These are phyloP conservation scores for Rhodeus uyekii DNA, from an alignment of 2,797 vertebrate genomes.

Conservation along the genomic window DNA sequence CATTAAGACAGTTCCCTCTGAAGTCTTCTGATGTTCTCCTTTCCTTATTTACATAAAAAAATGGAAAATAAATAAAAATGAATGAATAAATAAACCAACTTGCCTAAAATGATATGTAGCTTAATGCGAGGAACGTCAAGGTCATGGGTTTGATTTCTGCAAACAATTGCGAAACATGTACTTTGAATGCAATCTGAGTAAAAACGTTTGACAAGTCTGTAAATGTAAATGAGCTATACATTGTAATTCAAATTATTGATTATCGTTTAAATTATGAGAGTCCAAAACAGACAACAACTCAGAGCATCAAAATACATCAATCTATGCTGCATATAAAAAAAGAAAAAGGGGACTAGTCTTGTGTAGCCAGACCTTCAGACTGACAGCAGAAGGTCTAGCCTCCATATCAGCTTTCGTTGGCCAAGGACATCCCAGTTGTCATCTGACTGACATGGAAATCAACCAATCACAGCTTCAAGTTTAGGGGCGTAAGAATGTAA, in stretches of 20 bases:
- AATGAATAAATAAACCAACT: neutral
- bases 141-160: neutral
- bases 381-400: neutral
- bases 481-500: neutral
- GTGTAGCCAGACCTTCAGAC: too few species aligned
- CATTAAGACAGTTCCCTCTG: slow-evolving; percentile 56
- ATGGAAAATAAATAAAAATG: too few species aligned
- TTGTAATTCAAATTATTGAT: neutral
- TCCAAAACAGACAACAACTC: neutral
- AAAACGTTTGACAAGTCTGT: neutral
- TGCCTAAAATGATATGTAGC: neutral
- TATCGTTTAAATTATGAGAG: neutral
- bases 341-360: too few species aligned
- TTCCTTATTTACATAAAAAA: slow-evolving; percentile 27
- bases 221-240: neutral
- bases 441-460: neutral
- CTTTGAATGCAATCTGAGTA: neutral
- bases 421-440: neutral
- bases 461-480: neutral
- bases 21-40: slow-evolving; percentile 41
- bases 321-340: neutral
- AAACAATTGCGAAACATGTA: neutral
- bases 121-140: neutral
- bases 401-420: neutral
- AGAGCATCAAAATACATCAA: neutral